Percentiles rank a stretch among this genome's conserved stretches.
These are phyloP conservation scores for Mirounga angustirostris DNA, from an alignment of 2,113 vertebrate species.

Conservation along the genomic window DNA sequence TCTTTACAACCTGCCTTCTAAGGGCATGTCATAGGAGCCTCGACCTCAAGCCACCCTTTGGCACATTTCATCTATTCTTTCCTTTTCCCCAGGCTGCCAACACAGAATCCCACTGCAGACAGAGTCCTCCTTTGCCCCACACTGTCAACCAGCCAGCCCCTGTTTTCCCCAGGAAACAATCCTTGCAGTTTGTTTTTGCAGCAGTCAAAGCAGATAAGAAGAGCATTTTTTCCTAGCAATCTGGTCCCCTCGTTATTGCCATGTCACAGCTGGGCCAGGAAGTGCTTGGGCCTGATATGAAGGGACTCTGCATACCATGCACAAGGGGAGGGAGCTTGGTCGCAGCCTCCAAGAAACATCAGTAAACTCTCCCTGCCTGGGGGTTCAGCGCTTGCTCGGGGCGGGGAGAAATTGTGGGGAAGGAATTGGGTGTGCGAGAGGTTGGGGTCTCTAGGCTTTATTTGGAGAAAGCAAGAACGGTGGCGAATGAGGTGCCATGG, in stretches of 20 bases:
- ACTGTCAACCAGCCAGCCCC: not conserved
- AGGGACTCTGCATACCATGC: not conserved
- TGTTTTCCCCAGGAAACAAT: not conserved
- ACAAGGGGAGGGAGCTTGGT: not conserved
- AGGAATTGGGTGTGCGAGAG: not conserved
- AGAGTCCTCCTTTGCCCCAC: not conserved
- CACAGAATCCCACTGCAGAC: not conserved
- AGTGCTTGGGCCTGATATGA: not conserved
- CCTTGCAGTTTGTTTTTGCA: not conserved
- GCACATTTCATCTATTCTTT: accelerated
- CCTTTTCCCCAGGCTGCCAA: not conserved
- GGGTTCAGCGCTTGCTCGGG: accelerated
- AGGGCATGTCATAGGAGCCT: not conserved
- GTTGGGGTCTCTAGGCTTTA: not conserved
- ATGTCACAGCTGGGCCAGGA: not conserved
- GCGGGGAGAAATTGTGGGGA: not conserved
- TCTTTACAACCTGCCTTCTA: not conserved
- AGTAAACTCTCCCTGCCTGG: not conserved
- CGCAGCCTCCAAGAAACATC: not conserved
- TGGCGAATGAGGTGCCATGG: accelerated
- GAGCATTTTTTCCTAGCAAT: not conserved
- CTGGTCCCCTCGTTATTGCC: not conserved
- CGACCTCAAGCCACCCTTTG: accelerated
- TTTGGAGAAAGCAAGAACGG: constrained; percentile 1
- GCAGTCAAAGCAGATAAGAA: not conserved